Conservation (phyloP, 2,113 vertebrate species). For the Anser brachyrhynchus region DNA sequence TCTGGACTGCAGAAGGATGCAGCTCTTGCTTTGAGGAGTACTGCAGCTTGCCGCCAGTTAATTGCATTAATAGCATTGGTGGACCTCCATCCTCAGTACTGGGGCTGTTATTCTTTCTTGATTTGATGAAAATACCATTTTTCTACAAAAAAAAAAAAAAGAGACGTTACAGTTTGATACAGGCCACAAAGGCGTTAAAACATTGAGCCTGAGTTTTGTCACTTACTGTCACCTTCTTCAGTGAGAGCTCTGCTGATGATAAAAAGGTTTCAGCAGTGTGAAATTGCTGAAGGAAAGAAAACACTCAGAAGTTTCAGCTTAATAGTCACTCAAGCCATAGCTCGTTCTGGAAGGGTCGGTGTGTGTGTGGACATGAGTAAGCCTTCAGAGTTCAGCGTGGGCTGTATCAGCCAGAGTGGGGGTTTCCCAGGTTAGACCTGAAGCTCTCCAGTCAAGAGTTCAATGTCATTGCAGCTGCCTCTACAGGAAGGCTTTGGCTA, state of each 20-base stretch:
- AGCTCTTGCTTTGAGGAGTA: not conserved
- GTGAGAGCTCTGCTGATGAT: not conserved
- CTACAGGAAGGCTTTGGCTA: not conserved
- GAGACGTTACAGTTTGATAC: not conserved
- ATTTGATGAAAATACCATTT: not conserved
- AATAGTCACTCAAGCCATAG: not conserved
- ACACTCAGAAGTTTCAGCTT: not conserved
- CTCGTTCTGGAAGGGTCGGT: not conserved
- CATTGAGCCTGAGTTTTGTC: not conserved
- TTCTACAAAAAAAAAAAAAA: not conserved
- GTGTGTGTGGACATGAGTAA: not conserved
- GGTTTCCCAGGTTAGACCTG: not conserved
- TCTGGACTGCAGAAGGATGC: not conserved
- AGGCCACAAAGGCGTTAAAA: not conserved
- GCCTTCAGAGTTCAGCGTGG: not conserved
- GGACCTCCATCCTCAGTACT: not conserved
- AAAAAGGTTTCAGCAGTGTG: not conserved
- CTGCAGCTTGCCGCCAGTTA: not conserved
- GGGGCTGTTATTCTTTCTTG: not conserved
- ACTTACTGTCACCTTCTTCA: not conserved
- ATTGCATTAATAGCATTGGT: rapidly evolving
- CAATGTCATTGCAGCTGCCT: not conserved
- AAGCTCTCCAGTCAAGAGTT: not conserved
- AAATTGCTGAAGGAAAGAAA: not conserved
- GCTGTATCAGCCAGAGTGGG: not conserved